These are phyloP conservation scores for Heliconius hewitsoni DNA, from an alignment of 1,140 invertebrate species.

Conservation along the genomic window DNA sequence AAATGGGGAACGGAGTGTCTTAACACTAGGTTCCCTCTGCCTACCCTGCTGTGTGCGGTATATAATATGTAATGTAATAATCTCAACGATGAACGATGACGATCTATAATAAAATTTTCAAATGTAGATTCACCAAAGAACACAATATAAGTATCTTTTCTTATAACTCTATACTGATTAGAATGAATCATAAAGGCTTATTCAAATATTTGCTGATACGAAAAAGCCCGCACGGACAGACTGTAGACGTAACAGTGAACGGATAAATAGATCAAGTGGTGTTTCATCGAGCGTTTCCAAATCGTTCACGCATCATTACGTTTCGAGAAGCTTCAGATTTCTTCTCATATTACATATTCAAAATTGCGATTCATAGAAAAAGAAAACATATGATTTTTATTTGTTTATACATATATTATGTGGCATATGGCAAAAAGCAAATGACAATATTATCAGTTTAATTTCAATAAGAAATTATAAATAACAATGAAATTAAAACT, in stretches of 20 bases:
- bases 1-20: too few species aligned
- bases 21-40: too few species aligned
- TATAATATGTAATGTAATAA: too few species aligned
- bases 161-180: not conserved
- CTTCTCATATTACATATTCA: constrained; percentile 58
- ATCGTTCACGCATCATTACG: constrained; percentile 61
- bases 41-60: too few species aligned
- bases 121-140: not conserved
- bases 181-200: constrained; percentile 28
- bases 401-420: not conserved
- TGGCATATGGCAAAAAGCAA: not conserved
- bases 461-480: too few species aligned
- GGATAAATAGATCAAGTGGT: constrained; percentile 60
- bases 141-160: not conserved
- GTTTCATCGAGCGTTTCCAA: constrained; percentile 50
- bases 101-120: too few species aligned
- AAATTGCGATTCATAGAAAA: constrained; percentile 49
- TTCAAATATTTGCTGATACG: constrained; percentile 32
- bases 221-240: constrained; percentile 28
- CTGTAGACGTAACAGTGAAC: constrained; percentile 48
- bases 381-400: constrained; percentile 34
- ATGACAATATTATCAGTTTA: not conserved
- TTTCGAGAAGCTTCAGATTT: constrained; percentile 38
- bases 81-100: too few species aligned
- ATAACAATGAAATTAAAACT: not conserved